Conservation (phyloP, 2,888 invertebrate species). For the Andrena camellia region DNA sequence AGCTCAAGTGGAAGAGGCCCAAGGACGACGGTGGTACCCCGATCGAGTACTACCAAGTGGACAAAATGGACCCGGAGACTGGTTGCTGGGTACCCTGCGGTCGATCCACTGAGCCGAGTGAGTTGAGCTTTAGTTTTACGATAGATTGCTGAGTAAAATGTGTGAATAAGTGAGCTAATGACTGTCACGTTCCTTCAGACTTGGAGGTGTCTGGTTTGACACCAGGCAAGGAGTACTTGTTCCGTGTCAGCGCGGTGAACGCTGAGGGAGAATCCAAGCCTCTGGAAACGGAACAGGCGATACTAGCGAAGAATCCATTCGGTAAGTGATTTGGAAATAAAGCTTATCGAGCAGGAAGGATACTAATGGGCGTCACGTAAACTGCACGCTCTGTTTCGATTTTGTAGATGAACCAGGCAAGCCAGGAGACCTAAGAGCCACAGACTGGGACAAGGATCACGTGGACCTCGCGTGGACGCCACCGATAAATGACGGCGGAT, state of each 20-base stretch:
- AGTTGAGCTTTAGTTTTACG: slow-evolving; percentile 76
- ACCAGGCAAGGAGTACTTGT: slow-evolving; percentile 97
- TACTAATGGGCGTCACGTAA: too few relatives aligned
- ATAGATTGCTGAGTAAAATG: too few relatives aligned
- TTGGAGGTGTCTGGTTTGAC: slow-evolving; percentile 94
- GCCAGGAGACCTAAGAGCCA: slow-evolving; percentile 94
- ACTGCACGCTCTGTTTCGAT: neutral
- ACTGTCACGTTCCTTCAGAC: slow-evolving; percentile 83
- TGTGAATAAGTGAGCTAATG: neutral
- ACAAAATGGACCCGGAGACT: slow-evolving; percentile 96
- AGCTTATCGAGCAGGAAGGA: neutral
- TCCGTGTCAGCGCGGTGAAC: slow-evolving; percentile 98
- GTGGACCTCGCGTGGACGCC: slow-evolving; percentile 96
- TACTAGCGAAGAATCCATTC: slow-evolving; percentile 98
- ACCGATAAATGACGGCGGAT: slow-evolving; percentile 94
- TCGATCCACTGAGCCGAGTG: slow-evolving; percentile 92
- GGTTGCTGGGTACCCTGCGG: slow-evolving; percentile 96
- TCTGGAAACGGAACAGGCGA: slow-evolving; percentile 93
- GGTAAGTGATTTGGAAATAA: slow-evolving; percentile 85
- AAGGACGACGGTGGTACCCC: slow-evolving; percentile 97
- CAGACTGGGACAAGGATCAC: slow-evolving; percentile 98
- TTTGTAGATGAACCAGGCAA: slow-evolving; percentile 92
- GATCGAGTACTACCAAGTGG: slow-evolving; percentile 98
- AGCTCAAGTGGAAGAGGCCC: slow-evolving; percentile 97
- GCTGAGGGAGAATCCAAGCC: slow-evolving; percentile 98